Percentiles rank a stretch among this genome's conserved stretches.
phyloP scores from a whole-genome alignment of 2,113 vertebrate genomes.

The Macaca mulatta region DNA sequence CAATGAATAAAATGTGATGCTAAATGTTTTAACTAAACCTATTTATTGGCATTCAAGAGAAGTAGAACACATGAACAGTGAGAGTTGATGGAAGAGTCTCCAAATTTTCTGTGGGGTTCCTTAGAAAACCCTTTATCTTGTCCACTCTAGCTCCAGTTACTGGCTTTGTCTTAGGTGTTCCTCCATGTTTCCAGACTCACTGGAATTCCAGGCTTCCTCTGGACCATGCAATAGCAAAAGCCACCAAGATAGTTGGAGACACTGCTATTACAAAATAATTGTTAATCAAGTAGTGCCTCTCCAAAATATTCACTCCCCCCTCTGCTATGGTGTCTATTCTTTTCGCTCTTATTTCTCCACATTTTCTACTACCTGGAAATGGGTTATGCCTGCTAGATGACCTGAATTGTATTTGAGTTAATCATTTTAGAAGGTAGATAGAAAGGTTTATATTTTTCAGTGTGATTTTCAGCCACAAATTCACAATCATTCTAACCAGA shows the following conservation, averaged over 20 bases:
- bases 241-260: not conserved
- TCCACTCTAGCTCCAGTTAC: not conserved
- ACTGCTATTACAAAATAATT: not conserved
- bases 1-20: not conserved
- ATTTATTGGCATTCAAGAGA: not conserved
- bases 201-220: not conserved
- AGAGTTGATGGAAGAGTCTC: not conserved
- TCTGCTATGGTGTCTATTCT: rapidly evolving
- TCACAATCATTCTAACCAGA: not conserved
- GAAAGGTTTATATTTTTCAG: not conserved
- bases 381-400: not conserved
- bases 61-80: not conserved
- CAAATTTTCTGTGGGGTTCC: not conserved
- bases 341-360: not conserved
- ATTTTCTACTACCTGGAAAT: not conserved
- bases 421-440: not conserved
- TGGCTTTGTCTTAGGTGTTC: not conserved
- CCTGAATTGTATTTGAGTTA: not conserved
- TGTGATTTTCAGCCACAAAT: not conserved
- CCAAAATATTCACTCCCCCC: not conserved
- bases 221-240: not conserved
- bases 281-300: not conserved
- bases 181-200: not conserved
- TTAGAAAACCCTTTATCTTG: not conserved
- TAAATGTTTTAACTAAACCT: not conserved